A percentile compares a stretch with the other conserved stretches of the same genome.
Conservation (phyloP, 1,140 invertebrate genomes). For the Euborellia annulipes region DNA sequence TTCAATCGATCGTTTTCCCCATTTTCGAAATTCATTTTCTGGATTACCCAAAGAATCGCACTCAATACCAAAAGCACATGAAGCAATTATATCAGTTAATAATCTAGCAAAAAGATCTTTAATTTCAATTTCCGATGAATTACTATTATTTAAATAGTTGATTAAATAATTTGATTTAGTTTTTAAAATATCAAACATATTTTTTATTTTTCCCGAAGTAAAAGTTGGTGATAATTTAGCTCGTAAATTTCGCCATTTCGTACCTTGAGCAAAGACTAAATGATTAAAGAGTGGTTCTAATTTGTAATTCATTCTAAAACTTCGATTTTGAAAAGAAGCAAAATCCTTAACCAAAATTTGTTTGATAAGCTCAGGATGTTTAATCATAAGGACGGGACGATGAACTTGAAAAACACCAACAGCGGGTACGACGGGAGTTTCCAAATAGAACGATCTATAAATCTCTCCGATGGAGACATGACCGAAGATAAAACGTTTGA, state of each 20-base stretch:
- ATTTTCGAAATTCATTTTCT: conserved; percentile 5
- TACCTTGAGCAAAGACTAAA: conserved; percentile 9
- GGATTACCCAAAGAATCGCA: conserved; percentile 7
- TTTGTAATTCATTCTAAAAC: not conserved
- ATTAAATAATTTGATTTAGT: conserved; percentile 1
- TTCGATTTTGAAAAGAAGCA: conserved; percentile 8
- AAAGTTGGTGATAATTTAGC: conserved; percentile 30
- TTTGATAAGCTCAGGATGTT: too few relatives aligned
- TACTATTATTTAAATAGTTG: not conserved
- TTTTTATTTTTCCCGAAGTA: conserved; percentile 22
- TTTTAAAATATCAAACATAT: conserved; percentile 15
- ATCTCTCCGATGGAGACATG: conserved; percentile 10
- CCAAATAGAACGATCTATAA: not conserved
- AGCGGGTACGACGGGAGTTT: too few relatives aligned
- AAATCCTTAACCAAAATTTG: too few relatives aligned
- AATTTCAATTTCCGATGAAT: conserved; percentile 4
- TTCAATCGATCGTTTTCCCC: not conserved
- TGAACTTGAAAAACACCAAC: too few relatives aligned
- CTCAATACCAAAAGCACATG: conserved; percentile 13
- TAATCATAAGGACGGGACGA: too few relatives aligned
- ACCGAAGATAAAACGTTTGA: not conserved
- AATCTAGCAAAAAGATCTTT: conserved; percentile 5
- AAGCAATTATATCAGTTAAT: conserved; percentile 13
- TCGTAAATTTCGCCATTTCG: conserved; percentile 31
- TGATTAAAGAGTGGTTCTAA: conserved; percentile 1